These are phyloP conservation scores for Upupa epops DNA, from an alignment of 2,113 vertebrate species.

Conservation along the genomic window DNA sequence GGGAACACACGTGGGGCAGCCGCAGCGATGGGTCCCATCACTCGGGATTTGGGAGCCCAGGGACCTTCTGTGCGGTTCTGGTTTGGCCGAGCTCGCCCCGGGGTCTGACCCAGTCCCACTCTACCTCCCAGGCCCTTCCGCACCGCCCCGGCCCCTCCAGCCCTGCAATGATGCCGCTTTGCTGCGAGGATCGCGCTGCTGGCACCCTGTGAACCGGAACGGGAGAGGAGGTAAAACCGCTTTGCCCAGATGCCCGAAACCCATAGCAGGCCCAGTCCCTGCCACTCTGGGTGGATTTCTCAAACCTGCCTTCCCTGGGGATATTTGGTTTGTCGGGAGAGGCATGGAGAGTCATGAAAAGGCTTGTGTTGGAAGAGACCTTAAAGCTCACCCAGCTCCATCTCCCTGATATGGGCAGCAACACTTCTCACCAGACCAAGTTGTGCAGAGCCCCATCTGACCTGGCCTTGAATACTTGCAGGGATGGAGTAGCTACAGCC, in stretches of 20 bases:
- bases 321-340: background rate
- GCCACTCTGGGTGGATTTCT: background rate
- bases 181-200: background rate
- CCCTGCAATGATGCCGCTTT: background rate
- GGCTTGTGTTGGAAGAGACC: too few species aligned
- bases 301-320: background rate
- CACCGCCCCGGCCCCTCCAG: background rate
- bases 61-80: background rate
- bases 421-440: too few species aligned
- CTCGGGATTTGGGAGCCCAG: background rate
- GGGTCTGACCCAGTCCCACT: background rate
- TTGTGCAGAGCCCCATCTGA: too few species aligned
- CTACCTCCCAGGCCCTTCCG: background rate
- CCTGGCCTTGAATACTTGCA: too few species aligned
- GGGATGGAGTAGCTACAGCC: too few species aligned
- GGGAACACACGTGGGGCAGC: background rate
- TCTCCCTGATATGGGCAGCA: too few species aligned
- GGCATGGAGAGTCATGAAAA: background rate
- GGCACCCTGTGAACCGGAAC: slow-evolving; percentile 9
- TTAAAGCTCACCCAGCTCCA: too few species aligned
- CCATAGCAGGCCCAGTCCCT: background rate
- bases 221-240: slow-evolving; percentile 32
- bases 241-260: background rate
- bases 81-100: fast-evolving
- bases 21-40: background rate